A percentile compares a stretch with the other conserved stretches of the same genome.
These are phyloP conservation scores for Poecilia latipinna DNA, from an alignment of 2,113 vertebrate genomes.

Conservation along the genomic window DNA sequence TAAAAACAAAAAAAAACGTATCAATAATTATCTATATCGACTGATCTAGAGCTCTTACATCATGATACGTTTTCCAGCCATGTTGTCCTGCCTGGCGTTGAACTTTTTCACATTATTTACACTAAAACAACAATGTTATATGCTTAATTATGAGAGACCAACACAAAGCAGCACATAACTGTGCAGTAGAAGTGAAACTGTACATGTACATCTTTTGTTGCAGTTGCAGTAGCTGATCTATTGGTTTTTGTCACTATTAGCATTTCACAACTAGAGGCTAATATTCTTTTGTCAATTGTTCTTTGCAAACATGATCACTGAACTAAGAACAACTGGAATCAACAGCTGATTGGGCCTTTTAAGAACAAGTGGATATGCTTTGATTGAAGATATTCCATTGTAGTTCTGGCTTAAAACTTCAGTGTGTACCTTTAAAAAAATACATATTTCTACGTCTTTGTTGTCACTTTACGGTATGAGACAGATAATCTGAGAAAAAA, in stretches of 20 bases:
- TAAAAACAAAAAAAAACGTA: too few species aligned
- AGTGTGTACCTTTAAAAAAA: too few species aligned
- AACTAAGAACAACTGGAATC: not conserved
- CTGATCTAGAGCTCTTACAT: too few species aligned
- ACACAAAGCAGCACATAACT: not conserved
- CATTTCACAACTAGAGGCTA: not conserved
- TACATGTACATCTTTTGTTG: too few species aligned
- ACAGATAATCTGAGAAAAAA: too few species aligned
- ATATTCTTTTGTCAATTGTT: too few species aligned
- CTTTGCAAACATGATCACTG: too few species aligned
- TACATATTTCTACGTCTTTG: too few species aligned
- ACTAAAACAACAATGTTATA: not conserved
- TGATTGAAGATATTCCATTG: not conserved
- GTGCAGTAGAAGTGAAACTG: not conserved
- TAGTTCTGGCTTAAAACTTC: not conserved
- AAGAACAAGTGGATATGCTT: not conserved
- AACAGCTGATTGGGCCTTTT: not conserved
- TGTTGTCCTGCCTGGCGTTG: too few species aligned
- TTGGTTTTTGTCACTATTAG: not conserved
- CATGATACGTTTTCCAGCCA: too few species aligned
- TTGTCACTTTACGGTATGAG: too few species aligned
- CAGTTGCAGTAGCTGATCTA: not conserved
- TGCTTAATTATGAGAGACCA: not conserved
- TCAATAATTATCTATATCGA: too few species aligned
- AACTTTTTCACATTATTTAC: not conserved